Evolutionary conservation across 2,797 vertebrate genomes (phyloP).

Genomic region (Sus cebifrons): DNA sequence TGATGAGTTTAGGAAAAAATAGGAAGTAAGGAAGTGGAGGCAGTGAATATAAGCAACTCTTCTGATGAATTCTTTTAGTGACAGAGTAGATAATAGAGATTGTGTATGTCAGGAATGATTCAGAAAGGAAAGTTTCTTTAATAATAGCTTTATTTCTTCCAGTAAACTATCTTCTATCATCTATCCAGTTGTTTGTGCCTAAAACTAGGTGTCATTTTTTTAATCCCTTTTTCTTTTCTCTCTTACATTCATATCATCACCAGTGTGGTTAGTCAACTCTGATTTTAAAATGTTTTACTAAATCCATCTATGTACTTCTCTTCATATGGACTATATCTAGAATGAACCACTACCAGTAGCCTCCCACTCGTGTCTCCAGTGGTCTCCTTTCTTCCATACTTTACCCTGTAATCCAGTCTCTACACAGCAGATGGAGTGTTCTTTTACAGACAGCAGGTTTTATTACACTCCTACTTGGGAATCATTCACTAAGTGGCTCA

Average conservation of each 20-base stretch:
- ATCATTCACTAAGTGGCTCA: neutral
- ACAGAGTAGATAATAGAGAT: neutral
- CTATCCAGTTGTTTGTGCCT: neutral
- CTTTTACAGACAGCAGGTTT: neutral
- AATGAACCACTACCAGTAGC: neutral
- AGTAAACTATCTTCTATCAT: neutral
- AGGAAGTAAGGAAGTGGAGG: neutral
- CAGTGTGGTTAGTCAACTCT: neutral
- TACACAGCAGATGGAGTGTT: neutral
- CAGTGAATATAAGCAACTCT: neutral
- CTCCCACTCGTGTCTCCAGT: neutral
- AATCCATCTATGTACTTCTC: neutral
- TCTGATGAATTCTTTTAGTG: constrained; percentile 11
- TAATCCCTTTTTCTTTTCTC: neutral
- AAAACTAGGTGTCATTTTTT: constrained; percentile 50
- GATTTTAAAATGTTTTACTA: neutral
- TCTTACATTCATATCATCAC: neutral
- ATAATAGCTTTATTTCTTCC: constrained; percentile 18
- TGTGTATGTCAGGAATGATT: constrained; percentile 25
- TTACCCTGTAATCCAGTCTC: neutral
- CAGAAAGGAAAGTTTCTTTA: constrained; percentile 13
- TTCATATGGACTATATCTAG: neutral
- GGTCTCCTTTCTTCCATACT: neutral
- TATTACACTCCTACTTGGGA: neutral
- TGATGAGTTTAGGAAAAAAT: constrained; percentile 18